These are phyloP conservation scores for Trichogramma dendrolimi DNA, from an alignment of 2,888 invertebrate species.

Conservation along the genomic window DNA sequence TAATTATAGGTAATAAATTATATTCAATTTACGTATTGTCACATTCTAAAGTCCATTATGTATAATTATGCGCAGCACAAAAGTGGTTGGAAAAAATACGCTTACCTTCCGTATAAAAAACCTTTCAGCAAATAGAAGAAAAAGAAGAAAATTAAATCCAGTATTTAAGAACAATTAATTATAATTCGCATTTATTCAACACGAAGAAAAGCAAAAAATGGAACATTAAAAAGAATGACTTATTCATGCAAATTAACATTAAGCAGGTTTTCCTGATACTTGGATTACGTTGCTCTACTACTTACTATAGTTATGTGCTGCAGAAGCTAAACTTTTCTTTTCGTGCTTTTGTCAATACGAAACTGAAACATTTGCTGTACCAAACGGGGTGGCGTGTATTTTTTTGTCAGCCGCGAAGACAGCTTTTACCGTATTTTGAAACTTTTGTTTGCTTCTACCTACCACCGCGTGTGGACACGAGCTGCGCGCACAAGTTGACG, in stretches of 20 bases:
- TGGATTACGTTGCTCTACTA: too few relatives aligned
- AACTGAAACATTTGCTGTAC: slow-evolving; percentile 24
- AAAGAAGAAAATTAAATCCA: neutral
- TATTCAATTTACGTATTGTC: too few relatives aligned
- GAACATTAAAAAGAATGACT: slow-evolving; percentile 20
- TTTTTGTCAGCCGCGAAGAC: too few relatives aligned
- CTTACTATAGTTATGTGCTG: neutral
- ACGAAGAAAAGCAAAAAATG: slow-evolving; percentile 18
- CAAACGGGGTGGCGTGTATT: neutral
- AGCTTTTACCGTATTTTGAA: too few relatives aligned
- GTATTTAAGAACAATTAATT: neutral
- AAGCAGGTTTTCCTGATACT: too few relatives aligned
- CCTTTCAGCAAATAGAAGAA: neutral
- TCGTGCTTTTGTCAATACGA: slow-evolving; percentile 25
- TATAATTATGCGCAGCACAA: too few relatives aligned
- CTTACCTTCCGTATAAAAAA: neutral
- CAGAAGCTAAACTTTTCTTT: slow-evolving; percentile 19
- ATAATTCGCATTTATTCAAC: neutral
- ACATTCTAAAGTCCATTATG: too few relatives aligned
- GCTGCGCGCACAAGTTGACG: slow-evolving; percentile 9
- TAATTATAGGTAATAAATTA: too few relatives aligned
- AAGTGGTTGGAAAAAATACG: too few relatives aligned
- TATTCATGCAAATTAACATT: too few relatives aligned
- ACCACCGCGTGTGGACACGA: neutral
- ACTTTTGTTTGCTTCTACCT: neutral